These are phyloP conservation scores for Eilema griseolum DNA, from an alignment of 2,888 invertebrate species.

Conservation along the genomic window DNA sequence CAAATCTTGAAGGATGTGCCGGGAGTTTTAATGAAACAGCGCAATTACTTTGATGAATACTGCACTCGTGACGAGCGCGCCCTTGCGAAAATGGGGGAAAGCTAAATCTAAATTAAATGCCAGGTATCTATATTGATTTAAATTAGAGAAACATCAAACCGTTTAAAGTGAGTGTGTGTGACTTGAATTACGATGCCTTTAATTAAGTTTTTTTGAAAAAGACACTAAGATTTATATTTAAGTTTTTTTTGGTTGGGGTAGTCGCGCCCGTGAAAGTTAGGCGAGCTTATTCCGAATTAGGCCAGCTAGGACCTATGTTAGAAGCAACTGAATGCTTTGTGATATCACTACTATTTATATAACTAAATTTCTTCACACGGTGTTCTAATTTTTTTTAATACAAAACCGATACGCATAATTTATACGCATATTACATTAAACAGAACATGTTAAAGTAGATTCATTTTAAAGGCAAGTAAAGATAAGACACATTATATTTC, in stretches of 20 bases:
- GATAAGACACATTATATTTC: background rate
- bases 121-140: constrained; percentile 65
- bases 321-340: too few relatives aligned
- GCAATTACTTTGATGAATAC: constrained; percentile 82
- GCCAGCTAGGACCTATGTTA: too few relatives aligned
- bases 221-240: too few relatives aligned
- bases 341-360: too few relatives aligned
- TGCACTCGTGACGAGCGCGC: constrained; percentile 69
- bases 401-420: too few relatives aligned
- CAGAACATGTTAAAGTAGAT: too few relatives aligned
- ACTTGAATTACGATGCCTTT: constrained; percentile 13
- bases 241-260: too few relatives aligned
- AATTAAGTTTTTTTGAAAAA: background rate
- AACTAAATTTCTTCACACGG: too few relatives aligned
- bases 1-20: constrained; percentile 83
- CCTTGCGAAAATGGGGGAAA: constrained; percentile 47
- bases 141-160: constrained; percentile 52
- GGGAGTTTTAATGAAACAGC: constrained; percentile 81
- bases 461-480: background rate
- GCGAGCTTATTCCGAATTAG: too few relatives aligned
- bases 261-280: too few relatives aligned
- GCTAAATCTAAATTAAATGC: constrained; percentile 63
- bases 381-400: too few relatives aligned
- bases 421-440: too few relatives aligned
- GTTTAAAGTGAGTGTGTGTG: constrained; percentile 21